These are phyloP conservation scores for Drosophila ohnishii DNA, from an alignment of 1,140 invertebrate genomes.

Conservation along the genomic window DNA sequence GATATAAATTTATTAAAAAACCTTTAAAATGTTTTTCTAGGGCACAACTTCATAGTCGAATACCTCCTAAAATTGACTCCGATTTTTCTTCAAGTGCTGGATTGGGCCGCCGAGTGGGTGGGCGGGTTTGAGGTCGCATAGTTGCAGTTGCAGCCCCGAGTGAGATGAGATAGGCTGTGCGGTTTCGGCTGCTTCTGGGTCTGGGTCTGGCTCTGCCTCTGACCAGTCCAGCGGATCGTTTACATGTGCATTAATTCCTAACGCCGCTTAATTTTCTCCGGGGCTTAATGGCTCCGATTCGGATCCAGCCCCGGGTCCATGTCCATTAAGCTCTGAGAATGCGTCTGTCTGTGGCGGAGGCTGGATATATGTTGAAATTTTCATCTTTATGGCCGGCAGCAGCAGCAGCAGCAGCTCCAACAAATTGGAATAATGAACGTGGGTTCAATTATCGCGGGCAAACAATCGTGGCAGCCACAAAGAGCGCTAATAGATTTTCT, in stretches of 20 bases:
- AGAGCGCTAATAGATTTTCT: slow-evolving; percentile 80
- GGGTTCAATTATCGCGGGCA: slow-evolving; percentile 79
- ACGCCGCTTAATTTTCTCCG: slow-evolving; percentile 74
- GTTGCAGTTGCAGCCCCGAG: slow-evolving; percentile 29
- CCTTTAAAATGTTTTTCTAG: background rate
- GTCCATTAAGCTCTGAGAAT: slow-evolving; percentile 63
- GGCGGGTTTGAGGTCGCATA: slow-evolving; percentile 33
- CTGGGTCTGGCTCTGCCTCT: slow-evolving; percentile 20
- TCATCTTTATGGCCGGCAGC: slow-evolving; percentile 44
- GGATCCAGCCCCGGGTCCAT: slow-evolving; percentile 22
- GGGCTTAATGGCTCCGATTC: slow-evolving; percentile 36
- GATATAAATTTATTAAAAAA: background rate
- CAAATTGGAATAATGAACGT: slow-evolving; percentile 80
- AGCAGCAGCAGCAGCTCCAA: slow-evolving; percentile 10
- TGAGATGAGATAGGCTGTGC: slow-evolving; percentile 27
- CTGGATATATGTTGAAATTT: slow-evolving; percentile 43
- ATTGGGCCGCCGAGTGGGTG: slow-evolving; percentile 19
- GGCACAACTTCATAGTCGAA: background rate
- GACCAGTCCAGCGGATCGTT: slow-evolving; percentile 45
- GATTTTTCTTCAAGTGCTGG: slow-evolving; percentile 1
- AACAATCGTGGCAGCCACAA: slow-evolving; percentile 67
- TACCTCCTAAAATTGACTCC: background rate
- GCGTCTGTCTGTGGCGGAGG: slow-evolving; percentile 45
- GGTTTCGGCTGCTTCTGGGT: slow-evolving; percentile 17
- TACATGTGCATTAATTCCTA: slow-evolving; percentile 78